These are phyloP conservation scores for Sinopyrophorus schimmeli DNA, from an alignment of 2,888 invertebrate species.

Conservation along the genomic window DNA sequence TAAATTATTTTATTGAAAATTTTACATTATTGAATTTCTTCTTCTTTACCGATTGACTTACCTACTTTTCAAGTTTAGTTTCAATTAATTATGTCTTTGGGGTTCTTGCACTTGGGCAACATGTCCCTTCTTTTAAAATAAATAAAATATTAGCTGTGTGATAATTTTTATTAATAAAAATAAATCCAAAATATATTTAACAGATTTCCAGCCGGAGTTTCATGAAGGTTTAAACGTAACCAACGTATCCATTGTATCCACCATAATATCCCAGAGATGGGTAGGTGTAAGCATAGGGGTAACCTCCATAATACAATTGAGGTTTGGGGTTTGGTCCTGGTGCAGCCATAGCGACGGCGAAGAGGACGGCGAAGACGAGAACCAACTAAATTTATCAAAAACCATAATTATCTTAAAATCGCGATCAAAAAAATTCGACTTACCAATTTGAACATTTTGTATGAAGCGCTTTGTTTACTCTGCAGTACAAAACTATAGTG, in stretches of 20 bases:
- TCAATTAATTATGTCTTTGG: no score
- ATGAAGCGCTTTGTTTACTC: slow-evolving; percentile 9
- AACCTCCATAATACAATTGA: not conserved
- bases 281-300: slow-evolving; percentile 3
- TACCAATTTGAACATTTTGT: slow-evolving; percentile 26
- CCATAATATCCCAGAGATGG: not conserved
- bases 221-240: slow-evolving; percentile 4
- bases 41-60: no score
- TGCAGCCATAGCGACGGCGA: slow-evolving; percentile 14
- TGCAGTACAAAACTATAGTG: slow-evolving; percentile 9
- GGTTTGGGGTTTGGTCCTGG: slow-evolving; percentile 8
- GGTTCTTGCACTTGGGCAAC: no score
- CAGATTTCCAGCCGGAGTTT: no score
- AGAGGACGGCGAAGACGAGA: slow-evolving; percentile 10
- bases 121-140: no score
- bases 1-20: no score
- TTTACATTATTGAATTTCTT: no score
- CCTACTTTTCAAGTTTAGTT: no score
- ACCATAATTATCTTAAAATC: not conserved
- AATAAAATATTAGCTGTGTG: no score
- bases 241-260: slow-evolving; percentile 2
- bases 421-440: slow-evolving; percentile 6
- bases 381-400: not conserved
- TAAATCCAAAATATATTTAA: no score
- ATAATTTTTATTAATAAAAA: no score